Evolutionary conservation across 2,888 invertebrate species (phyloP), one percentile per base, ranked within the genome.

Genomic region (Cantharis flavilabris): DNA sequence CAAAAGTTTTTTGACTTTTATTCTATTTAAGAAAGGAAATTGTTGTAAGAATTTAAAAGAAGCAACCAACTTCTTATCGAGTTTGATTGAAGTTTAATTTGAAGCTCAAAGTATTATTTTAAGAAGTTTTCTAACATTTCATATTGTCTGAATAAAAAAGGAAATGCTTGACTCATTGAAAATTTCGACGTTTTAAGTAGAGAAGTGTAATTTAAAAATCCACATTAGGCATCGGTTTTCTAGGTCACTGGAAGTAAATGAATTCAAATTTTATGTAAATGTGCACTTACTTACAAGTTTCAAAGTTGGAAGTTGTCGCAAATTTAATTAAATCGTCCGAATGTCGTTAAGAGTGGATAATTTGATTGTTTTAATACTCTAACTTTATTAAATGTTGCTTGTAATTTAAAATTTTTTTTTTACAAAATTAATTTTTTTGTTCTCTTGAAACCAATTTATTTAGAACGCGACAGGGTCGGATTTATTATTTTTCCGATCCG

Each of bases 321-420:
- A 82, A 83, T 83, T 83, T 83, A 83, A 83, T 83, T 82, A 82
- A 83, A 82, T 76, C 80, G 81, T 82, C 82, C 81, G 81, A 83
- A 81, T 81, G 82, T 82, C 80, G 82, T 81, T 81, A 81, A 81
- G 81, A 81, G 80, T 76, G 83, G 81, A 79, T 83, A 83, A 83
- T 83, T 82, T 83, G 82, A 83, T 83, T 83, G 83, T 83, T 83
- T 82, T 81, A 83, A 77, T 81, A 78, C 77, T 75, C 75, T 75
- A 75, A 76, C 78, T 80, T 72, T 75, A 76, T 72, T 79, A 75
- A 76, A 70, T 75, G 62, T 33, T 69, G 75, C 80, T 80, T 79
- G 78, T 80, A 73, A 78, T 76, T 78, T 75, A 72, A 79, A 30
- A 10, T 11, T 30, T 30, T 28, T 26, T 28, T 30, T 30, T 11